A percentile compares a stretch with the other conserved stretches of the same genome.
phyloP scores from a whole-genome alignment of 2,888 invertebrate species.

The Lepidochrysops patricia region DNA sequence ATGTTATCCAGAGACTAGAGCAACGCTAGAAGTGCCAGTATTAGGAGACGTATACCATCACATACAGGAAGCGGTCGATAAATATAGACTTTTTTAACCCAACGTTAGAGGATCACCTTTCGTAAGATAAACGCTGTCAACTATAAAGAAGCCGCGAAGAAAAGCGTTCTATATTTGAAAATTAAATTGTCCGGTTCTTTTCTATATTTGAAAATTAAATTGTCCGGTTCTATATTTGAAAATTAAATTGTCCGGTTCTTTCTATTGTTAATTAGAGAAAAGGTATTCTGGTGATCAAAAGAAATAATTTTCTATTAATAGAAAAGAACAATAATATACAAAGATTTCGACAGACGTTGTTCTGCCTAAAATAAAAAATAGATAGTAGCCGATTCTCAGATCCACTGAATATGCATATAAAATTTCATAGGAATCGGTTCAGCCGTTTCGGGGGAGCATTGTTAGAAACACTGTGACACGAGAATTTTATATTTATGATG shows the following conservation, averaged over 20 bases:
- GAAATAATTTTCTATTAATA: too few species aligned
- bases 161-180: background rate
- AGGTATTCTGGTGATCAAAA: too few species aligned
- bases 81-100: conserved; percentile 34
- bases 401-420: too few species aligned
- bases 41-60: conserved; percentile 7
- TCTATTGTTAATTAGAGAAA: too few species aligned
- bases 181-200: background rate
- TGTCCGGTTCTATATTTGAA: background rate
- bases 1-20: background rate
- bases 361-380: too few species aligned
- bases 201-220: background rate
- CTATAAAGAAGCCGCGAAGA: conserved; percentile 3
- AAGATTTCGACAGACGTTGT: too few species aligned
- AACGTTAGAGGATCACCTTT: conserved; percentile 16
- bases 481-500: too few species aligned
- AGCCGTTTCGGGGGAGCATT: too few species aligned
- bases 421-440: too few species aligned
- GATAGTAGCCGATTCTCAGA: too few species aligned
- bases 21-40: background rate
- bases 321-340: too few species aligned
- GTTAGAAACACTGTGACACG: too few species aligned
- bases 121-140: background rate
- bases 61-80: conserved; percentile 42
- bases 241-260: background rate